A percentile compares a stretch with the other conserved stretches of the same genome.
Evolutionary conservation across 1,140 invertebrate genomes (phyloP).

Genomic region (Ladona fulva): DNA sequence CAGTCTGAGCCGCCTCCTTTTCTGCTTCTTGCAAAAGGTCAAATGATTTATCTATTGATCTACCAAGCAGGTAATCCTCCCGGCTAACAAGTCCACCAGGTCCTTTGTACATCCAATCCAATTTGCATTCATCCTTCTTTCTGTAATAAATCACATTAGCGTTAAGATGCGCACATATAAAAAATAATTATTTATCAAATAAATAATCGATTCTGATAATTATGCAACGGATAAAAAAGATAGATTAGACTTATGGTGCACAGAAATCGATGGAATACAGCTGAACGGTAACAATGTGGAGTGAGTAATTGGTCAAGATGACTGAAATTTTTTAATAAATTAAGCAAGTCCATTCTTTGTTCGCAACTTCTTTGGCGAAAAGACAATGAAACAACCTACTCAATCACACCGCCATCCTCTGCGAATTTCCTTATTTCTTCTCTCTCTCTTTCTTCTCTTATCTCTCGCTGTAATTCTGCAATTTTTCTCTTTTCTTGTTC

Average conservation of each 20-base stretch:
- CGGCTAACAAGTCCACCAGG: conserved; percentile 61
- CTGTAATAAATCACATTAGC: conserved; percentile 31
- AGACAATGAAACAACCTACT: conserved; percentile 22
- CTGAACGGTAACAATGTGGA: not conserved
- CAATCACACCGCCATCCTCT: conserved; percentile 44
- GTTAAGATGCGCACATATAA: too few species aligned
- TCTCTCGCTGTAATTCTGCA: conserved; percentile 55
- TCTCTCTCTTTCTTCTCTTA: conserved; percentile 53
- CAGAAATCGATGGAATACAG: not conserved
- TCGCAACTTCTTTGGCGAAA: not conserved
- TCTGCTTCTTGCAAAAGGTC: conserved; percentile 55
- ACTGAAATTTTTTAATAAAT: too few species aligned
- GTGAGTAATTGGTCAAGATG: not conserved
- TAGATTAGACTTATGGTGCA: too few species aligned
- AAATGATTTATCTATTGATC: conserved; percentile 75
- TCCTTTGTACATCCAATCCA: conserved; percentile 92
- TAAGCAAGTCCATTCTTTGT: not conserved
- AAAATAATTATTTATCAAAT: too few species aligned
- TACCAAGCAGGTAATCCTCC: conserved; percentile 86
- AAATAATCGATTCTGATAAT: too few species aligned
- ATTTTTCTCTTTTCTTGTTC: conserved; percentile 57
- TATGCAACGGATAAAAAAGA: too few species aligned
- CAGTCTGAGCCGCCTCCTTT: conserved; percentile 31
- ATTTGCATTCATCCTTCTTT: conserved; percentile 49
- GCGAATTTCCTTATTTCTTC: conserved; percentile 55